Evolutionary conservation across 2,113 vertebrate genomes (phyloP), one percentile per base, ranked within the genome.

Genomic region (Sula dactylatra): DNA sequence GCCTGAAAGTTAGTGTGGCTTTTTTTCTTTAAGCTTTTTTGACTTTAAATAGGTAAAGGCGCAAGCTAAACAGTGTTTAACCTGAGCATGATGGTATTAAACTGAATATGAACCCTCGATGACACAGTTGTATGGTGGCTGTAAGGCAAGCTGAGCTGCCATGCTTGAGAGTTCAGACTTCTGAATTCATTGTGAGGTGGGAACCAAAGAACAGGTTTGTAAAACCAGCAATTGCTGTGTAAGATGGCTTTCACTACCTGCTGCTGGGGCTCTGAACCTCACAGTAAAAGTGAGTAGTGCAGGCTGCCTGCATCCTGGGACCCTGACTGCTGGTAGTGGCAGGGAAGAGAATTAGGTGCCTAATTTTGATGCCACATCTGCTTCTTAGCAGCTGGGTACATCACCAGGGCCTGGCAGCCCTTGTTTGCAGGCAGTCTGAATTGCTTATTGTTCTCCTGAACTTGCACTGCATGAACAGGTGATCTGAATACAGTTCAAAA

Each of bases 111-210:
- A 27, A 21, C 25, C 17, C 45, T 59, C 0, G 3, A 9, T 14
- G 55, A 47, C n/a, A 22, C 34, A 12, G 31, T 10, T 16, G 34
- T 12, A 36, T 32, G 36, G n/a, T 56, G 42, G 49, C 56, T 56
- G 16, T 19, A 42, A 34, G 59, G 26, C 44, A 49, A 32, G 49
- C 72, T 0, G 2, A 72, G 82, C 44, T 70, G 56, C 80, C 16
- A 19, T 0, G 4, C 72, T 40, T 11, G 72, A 42, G 44, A 2
- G 0, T 29, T 8, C 42, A 4, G 61, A 5, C 34, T 56, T 10
- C 13, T 6, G 29, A 45, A 40, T 52, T 45, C 20, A 2, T 25
- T 8, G 18, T 24, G 36, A 11, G 7, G 12, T 50, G 22, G 21
- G 55, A 50, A 50, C 26, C 22, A 32, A 58, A 52, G 59, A 32